Evolutionary conservation across 1,140 invertebrate species (phyloP).

Genomic region (Lineus longissimus): DNA sequence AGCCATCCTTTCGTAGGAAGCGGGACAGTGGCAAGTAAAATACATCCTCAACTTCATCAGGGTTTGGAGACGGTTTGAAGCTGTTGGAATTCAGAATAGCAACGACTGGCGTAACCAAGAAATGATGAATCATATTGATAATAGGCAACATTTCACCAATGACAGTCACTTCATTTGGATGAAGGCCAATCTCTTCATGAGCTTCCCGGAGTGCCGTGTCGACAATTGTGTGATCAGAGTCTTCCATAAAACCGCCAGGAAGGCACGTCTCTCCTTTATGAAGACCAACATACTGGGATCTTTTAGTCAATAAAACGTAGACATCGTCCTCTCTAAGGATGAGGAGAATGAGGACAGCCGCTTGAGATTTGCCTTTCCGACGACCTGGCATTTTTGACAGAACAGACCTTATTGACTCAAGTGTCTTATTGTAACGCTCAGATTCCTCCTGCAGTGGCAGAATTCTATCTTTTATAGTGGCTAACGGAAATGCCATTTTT

Average conservation of each 20-base stretch:
- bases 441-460: too few species aligned
- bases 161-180: background rate
- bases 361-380: background rate
- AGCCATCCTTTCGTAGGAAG: background rate
- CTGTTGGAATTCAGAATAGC: background rate
- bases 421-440: too few species aligned
- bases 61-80: background rate
- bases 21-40: background rate
- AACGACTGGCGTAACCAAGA: background rate
- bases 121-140: background rate
- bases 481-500: too few species aligned
- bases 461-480: too few species aligned
- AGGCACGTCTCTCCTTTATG: background rate
- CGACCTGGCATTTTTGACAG: too few species aligned
- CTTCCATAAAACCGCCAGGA: background rate
- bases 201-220: conserved; percentile 1
- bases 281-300: background rate
- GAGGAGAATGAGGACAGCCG: background rate
- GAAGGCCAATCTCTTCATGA: background rate
- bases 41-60: background rate
- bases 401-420: too few species aligned
- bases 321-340: background rate
- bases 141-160: conserved; percentile 3
- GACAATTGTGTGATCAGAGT: background rate
- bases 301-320: background rate